phyloP scores from a whole-genome alignment of 2,113 vertebrate genomes.

The Xenopus laevis region DNA sequence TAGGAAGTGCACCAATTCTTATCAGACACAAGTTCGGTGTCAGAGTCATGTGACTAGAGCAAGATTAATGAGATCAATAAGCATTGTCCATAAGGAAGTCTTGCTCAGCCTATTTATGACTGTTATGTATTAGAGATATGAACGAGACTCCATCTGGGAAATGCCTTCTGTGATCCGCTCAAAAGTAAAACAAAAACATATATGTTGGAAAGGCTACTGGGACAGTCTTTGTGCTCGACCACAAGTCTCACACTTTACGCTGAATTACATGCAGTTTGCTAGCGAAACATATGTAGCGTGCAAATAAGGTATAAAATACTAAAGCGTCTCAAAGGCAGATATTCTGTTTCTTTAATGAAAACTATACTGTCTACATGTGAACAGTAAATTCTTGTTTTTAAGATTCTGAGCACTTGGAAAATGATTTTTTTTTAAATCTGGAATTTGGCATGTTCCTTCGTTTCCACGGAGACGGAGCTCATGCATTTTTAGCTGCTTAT shows the following conservation, averaged over 20 bases:
- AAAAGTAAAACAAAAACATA: slow-evolving; percentile 2
- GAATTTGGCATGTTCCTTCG: slow-evolving; percentile 46
- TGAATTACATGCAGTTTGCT: slow-evolving; percentile 11
- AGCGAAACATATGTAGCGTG: slow-evolving; percentile 25
- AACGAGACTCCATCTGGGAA: no score
- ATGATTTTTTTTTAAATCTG: slow-evolving; percentile 15
- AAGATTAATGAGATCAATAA: no score
- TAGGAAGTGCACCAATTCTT: no score
- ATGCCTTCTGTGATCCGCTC: background rate
- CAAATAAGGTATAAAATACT: slow-evolving; percentile 29
- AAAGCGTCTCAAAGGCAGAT: slow-evolving; percentile 9
- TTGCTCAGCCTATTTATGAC: no score
- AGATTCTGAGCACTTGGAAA: slow-evolving; percentile 22
- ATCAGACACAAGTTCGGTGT: no score
- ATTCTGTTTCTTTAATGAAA: slow-evolving; percentile 33
- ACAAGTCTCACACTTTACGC: slow-evolving; percentile 20
- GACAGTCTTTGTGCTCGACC: slow-evolving; percentile 13
- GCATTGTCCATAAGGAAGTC: no score
- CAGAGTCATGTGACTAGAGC: no score
- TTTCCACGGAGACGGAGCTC: slow-evolving; percentile 65
- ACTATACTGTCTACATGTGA: background rate
- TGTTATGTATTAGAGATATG: no score
- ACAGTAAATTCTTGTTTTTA: slow-evolving; percentile 43
- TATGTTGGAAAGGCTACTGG: slow-evolving; percentile 23
- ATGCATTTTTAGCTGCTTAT: slow-evolving; percentile 60